Percentiles rank a stretch among this genome's conserved stretches.
These are phyloP conservation scores for Ciconia maguari DNA, from an alignment of 2,113 vertebrate genomes.

Conservation along the genomic window DNA sequence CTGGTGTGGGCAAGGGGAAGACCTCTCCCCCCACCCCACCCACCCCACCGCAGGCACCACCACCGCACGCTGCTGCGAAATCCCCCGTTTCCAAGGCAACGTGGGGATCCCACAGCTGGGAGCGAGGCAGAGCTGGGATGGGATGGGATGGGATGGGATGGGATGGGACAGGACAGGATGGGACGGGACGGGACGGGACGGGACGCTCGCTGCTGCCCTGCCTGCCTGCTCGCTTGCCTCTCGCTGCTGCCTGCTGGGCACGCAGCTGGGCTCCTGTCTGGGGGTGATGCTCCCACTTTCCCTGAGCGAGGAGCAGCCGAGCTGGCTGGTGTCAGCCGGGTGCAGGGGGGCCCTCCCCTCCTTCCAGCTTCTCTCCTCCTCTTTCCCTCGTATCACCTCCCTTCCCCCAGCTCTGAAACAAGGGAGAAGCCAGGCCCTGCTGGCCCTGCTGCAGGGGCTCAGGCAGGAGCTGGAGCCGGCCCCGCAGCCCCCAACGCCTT, in stretches of 20 bases:
- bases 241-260: background rate
- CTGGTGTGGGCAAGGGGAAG: fast-evolving
- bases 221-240: background rate
- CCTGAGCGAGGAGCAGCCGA: fast-evolving
- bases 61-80: background rate
- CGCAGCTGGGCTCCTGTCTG: background rate
- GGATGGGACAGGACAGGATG: background rate
- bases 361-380: background rate
- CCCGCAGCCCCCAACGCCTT: background rate
- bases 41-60: background rate
- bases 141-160: background rate
- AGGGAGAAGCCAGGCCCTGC: background rate
- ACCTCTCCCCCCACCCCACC: background rate
- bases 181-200: background rate
- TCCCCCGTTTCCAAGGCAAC: slow-evolving; percentile 10
- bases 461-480: background rate
- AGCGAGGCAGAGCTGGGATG: background rate
- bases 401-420: background rate
- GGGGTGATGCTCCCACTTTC: background rate
- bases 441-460: background rate
- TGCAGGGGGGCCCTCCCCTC: background rate
- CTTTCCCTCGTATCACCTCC: background rate
- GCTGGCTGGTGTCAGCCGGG: background rate
- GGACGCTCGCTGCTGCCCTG: background rate
- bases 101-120: background rate